Evolutionary conservation across 1,140 invertebrate genomes (phyloP), one percentile per base, ranked within the genome.

Genomic region (Macrotrachela quadricornifera): DNA sequence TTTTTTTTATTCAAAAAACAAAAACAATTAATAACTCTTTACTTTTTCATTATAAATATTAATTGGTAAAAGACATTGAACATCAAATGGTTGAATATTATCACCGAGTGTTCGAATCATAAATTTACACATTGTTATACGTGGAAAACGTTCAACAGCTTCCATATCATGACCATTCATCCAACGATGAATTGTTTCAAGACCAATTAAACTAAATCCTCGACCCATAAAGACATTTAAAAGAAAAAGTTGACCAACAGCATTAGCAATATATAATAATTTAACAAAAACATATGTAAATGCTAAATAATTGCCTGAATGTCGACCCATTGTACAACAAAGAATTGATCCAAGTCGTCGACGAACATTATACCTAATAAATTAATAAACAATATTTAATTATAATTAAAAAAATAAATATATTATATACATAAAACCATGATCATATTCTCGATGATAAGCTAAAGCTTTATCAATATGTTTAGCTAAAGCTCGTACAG

Each of bases 41-140:
- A 30, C 21, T 61, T 61, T 61, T 58, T 74, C 73, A 57, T 75
- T 74, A 61, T 74, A 75, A 21, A 74, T 63, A 57, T 75, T 75
- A 45, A 75, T 73, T 52, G 74, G 74, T 30, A 74, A 70, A 15
- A 73, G 71, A 59, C 73, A 74, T 56, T 74, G 73, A 43, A 73
- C 71, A 41, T 70, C 72, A 58, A 75, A 71, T 49, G 68, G 66
- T 52, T 73, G 68, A 41, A 72, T 63, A 50, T 63, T 62, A 42
- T 70, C 67, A 48, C 73, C 72, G 30, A 73, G 62, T 50, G 71
- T 68, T 38, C 73, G 64, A 18, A 74, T 72, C 52, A 72, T 64
- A 59, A 75, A 74, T 59, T 75, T 72, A 62, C 73, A 75, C 57
- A 75, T 64, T 12, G 73, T 75, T 12, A 75, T 71, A 39, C 70